phyloP scores from a whole-genome alignment of 1,140 invertebrate genomes.

The Tetragnatha versicolor region DNA sequence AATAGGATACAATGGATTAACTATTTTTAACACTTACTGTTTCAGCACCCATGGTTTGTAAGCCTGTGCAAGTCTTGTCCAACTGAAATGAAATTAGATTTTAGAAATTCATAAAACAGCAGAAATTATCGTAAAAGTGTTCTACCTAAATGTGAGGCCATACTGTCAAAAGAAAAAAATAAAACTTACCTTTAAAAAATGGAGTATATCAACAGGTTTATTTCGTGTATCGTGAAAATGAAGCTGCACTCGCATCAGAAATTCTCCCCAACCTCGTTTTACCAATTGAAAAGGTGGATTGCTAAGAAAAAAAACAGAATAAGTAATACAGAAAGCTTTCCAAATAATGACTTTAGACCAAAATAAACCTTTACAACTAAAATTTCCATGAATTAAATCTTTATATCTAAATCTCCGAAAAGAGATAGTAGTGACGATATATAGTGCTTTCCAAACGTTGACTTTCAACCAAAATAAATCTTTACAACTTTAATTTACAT shows the following conservation, averaged over 20 bases:
- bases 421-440: too few relatives aligned
- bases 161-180: not conserved
- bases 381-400: too few relatives aligned
- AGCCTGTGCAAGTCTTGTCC: slow-evolving; percentile 83
- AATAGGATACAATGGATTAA: too few relatives aligned
- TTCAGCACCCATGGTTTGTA: slow-evolving; percentile 83
- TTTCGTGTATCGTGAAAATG: slow-evolving; percentile 79
- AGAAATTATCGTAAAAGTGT: not conserved
- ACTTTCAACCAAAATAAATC: too few relatives aligned
- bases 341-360: too few relatives aligned
- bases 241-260: slow-evolving; percentile 80
- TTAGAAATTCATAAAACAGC: not conserved
- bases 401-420: too few relatives aligned
- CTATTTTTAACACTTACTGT: too few relatives aligned
- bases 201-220: slow-evolving; percentile 80
- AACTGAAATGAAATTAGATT: slow-evolving; percentile 64
- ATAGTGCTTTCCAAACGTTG: too few relatives aligned
- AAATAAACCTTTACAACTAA: too few relatives aligned
- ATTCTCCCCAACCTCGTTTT: slow-evolving; percentile 89
- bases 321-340: not conserved
- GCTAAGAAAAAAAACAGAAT: slow-evolving; percentile 63
- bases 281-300: slow-evolving; percentile 82
- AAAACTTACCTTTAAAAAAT: slow-evolving; percentile 73
- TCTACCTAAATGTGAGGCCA: not conserved
- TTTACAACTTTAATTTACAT: too few relatives aligned